phyloP scores from a whole-genome alignment of 1,140 invertebrate genomes.

The Bombus waltoni region DNA sequence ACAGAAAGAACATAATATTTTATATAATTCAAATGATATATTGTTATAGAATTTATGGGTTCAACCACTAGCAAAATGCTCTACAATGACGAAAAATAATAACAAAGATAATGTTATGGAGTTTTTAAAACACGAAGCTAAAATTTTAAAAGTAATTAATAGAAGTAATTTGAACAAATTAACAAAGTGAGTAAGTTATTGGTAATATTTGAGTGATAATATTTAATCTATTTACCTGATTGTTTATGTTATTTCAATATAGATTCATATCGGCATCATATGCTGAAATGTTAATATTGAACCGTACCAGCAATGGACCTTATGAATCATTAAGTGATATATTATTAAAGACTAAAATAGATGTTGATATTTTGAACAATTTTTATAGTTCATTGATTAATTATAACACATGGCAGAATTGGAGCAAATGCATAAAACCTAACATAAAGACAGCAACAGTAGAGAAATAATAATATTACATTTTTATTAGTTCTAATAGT shows the following conservation, averaged over 20 bases:
- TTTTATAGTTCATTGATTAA: conserved; percentile 23
- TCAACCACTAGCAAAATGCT: neutral
- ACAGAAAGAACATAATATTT: neutral
- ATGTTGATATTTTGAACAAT: neutral
- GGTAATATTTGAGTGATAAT: neutral
- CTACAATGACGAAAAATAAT: neutral
- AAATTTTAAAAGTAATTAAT: conserved; percentile 41
- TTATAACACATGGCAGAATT: fast-evolving
- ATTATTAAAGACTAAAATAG: neutral
- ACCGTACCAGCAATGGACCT: neutral
- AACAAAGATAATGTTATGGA: neutral
- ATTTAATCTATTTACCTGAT: neutral
- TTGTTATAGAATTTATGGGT: neutral
- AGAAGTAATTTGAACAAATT: neutral
- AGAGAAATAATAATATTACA: neutral
- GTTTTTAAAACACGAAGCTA: neutral
- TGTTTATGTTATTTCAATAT: neutral
- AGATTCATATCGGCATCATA: conserved; percentile 1
- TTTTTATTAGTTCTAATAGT: neutral
- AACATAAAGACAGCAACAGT: neutral
- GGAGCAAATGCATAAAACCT: neutral
- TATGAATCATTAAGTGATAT: conserved; percentile 30
- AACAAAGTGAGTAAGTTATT: conserved; percentile 31
- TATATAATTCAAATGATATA: neutral
- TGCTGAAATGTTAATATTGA: conserved; percentile 25